Percentiles rank a stretch among this genome's conserved stretches.
These are phyloP conservation scores for Mormyrus proboscirostris DNA, from an alignment of 2,797 vertebrate genomes.

Conservation along the genomic window DNA sequence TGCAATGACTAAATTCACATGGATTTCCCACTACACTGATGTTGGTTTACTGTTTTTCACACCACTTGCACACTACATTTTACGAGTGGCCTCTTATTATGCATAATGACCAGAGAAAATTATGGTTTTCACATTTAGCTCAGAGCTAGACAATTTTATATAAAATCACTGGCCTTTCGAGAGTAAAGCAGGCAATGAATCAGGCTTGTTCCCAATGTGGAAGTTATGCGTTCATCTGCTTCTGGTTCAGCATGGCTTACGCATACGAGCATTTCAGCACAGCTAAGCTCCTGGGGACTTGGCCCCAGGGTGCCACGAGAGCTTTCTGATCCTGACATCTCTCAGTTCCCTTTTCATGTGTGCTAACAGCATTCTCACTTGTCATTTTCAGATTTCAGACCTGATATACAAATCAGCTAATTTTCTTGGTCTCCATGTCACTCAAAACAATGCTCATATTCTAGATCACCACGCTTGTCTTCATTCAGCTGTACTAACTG, in stretches of 20 bases:
- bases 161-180: neutral
- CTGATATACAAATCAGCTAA: neutral
- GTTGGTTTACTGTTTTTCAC: neutral
- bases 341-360: neutral
- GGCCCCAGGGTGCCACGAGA: neutral
- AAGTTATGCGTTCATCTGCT: neutral
- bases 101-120: neutral
- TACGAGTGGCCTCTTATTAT: neutral
- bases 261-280: neutral
- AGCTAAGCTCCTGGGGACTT: neutral
- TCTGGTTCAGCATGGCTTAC: neutral
- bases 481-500: neutral
- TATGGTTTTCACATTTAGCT: neutral
- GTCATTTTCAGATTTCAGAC: neutral
- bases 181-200: neutral
- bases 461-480: neutral
- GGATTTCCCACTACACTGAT: neutral
- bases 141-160: neutral
- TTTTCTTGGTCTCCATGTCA: neutral
- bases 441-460: neutral
- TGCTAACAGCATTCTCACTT: neutral
- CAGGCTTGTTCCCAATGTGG: neutral
- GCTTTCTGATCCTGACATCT: neutral
- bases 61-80: neutral
- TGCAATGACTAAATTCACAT: neutral